phyloP scores from a whole-genome alignment of 1,140 invertebrate genomes.

The Rhagoletis zephyria region DNA sequence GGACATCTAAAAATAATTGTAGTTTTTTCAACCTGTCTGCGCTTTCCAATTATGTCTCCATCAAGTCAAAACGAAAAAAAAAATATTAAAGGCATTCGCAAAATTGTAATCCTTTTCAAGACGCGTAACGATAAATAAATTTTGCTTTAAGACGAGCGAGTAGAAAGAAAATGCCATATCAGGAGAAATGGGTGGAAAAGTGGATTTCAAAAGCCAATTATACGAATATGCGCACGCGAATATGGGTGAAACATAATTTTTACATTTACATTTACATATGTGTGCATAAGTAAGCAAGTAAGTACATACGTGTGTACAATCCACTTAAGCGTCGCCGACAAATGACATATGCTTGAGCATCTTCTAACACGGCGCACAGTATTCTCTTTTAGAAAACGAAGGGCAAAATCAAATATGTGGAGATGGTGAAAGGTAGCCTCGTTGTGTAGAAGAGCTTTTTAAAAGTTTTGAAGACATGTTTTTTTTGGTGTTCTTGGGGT shows the following conservation, averaged over 20 bases:
- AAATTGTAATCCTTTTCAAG: slow-evolving; percentile 15
- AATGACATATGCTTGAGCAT: slow-evolving; percentile 49
- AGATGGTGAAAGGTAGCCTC: too few relatives aligned
- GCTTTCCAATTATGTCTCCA: too few relatives aligned
- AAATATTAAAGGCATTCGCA: not conserved
- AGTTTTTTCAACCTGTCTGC: too few relatives aligned
- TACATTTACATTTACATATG: not conserved
- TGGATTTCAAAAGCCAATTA: slow-evolving; percentile 7
- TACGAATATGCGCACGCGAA: not conserved
- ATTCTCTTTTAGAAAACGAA: too few relatives aligned
- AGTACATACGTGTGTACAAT: not conserved
- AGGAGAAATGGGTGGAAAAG: not conserved
- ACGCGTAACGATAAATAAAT: slow-evolving; percentile 37
- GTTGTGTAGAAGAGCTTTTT: too few relatives aligned
- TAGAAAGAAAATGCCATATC: not conserved
- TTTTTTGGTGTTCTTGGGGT: too few relatives aligned
- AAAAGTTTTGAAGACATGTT: too few relatives aligned
- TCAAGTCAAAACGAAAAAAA: not conserved
- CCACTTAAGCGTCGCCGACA: slow-evolving; percentile 14
- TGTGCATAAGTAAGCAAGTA: not conserved
- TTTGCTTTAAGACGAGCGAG: not conserved
- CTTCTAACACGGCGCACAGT: not conserved
- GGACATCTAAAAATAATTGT: not conserved
- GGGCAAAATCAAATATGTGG: too few relatives aligned
- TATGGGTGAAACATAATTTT: not conserved